These are phyloP conservation scores for Latrodectus geometricus DNA, from an alignment of 1,140 invertebrate genomes.

Conservation along the genomic window DNA sequence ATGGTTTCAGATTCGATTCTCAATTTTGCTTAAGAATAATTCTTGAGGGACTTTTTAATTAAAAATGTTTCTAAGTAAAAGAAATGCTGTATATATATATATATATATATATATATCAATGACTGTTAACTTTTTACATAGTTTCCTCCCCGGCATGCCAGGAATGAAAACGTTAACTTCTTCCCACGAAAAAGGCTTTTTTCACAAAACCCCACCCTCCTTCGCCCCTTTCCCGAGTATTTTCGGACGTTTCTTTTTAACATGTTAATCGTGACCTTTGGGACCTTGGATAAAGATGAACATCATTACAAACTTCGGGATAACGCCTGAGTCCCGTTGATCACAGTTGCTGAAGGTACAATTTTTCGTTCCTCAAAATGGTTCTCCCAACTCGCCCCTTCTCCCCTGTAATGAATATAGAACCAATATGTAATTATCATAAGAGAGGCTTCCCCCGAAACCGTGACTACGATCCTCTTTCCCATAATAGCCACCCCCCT, in stretches of 20 bases:
- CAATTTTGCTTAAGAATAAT: too few relatives aligned
- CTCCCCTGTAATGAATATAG: constrained; percentile 17
- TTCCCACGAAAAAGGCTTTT: constrained; percentile 15
- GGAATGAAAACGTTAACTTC: neutral
- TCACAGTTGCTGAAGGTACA: constrained; percentile 20
- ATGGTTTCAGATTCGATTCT: too few relatives aligned
- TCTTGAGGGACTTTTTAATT: too few relatives aligned
- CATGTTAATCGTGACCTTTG: constrained; percentile 34
- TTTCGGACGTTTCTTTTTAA: constrained; percentile 11
- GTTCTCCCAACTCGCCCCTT: neutral
- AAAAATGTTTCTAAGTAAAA: too few relatives aligned
- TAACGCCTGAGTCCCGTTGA: neutral
- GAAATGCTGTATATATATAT: too few relatives aligned
- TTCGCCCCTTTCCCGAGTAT: neutral
- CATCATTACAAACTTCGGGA: constrained; percentile 16
- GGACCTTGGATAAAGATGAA: constrained; percentile 34
- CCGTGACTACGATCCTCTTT: neutral
- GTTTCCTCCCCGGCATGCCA: too few relatives aligned
- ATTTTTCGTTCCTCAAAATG: constrained; percentile 4
- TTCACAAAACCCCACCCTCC: neutral
- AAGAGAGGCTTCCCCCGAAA: constrained; percentile 3
- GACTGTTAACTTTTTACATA: too few relatives aligned
- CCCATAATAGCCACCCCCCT: neutral
- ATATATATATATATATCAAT: too few relatives aligned
- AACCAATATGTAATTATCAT: constrained; percentile 45